Evolutionary conservation across 2,113 vertebrate species (phyloP).

Genomic region (Tricholaema leucomelas): DNA sequence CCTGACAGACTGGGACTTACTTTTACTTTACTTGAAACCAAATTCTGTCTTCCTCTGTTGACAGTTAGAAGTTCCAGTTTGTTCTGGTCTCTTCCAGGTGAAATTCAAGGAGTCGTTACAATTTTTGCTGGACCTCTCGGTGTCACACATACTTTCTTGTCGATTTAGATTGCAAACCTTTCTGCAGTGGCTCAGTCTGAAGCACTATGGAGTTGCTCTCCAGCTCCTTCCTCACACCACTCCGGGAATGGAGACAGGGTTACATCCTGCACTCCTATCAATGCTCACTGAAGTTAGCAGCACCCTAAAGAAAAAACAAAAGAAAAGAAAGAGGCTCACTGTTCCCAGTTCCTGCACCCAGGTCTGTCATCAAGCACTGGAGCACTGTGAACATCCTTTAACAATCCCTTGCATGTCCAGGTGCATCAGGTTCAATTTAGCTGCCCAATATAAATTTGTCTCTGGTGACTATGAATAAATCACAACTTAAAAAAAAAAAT

Average conservation of each 20-base stretch:
- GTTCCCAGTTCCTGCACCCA: background rate
- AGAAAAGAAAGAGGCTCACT: background rate
- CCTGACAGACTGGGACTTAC: background rate
- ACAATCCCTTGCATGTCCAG: background rate
- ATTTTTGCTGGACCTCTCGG: background rate
- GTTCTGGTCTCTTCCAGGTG: background rate
- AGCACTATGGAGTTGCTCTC: background rate
- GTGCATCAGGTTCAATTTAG: too few relatives aligned
- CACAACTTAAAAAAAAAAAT: background rate
- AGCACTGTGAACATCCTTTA: background rate
- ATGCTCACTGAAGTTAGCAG: fast-evolving
- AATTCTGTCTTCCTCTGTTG: background rate
- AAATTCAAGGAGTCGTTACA: background rate
- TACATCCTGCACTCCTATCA: fast-evolving
- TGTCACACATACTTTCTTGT: background rate
- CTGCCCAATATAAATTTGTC: background rate
- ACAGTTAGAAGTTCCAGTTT: background rate
- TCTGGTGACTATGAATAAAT: background rate
- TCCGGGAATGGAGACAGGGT: background rate
- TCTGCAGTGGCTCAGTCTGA: background rate
- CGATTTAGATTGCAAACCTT: background rate
- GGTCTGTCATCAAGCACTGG: background rate
- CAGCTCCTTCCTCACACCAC: background rate
- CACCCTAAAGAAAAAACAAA: background rate
- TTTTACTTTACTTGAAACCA: background rate